Conservation (phyloP, 2,113 vertebrate genomes). For the Myotis brandtii region DNA sequence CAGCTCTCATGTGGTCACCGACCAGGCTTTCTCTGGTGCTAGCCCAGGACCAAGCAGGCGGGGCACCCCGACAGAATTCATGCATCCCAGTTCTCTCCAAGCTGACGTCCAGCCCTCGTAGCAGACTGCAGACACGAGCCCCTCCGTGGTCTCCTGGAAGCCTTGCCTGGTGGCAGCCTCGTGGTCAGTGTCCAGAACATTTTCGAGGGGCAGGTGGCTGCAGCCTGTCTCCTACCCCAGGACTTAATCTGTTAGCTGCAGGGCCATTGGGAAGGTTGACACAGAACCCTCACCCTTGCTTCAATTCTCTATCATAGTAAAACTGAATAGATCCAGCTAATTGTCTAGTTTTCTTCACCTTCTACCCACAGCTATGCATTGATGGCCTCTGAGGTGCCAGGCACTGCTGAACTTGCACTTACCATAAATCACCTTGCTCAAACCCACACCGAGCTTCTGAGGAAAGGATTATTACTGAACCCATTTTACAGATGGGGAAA, state of each 20-base stretch:
- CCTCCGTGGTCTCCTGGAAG: not conserved
- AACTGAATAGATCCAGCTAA: not conserved
- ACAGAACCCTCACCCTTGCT: not conserved
- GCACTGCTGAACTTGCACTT: not conserved
- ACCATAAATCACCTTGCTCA: not conserved
- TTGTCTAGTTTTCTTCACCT: not conserved
- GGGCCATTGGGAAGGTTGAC: fast-evolving
- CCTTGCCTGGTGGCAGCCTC: not conserved
- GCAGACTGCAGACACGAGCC: not conserved
- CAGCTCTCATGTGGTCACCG: not conserved
- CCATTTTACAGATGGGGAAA: not conserved
- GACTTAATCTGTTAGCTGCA: not conserved
- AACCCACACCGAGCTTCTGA: not conserved
- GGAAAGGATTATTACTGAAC: not conserved
- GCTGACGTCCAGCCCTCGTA: not conserved
- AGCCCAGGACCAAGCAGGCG: not conserved
- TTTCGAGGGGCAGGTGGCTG: not conserved
- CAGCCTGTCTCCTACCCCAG: not conserved
- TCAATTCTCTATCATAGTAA: not conserved
- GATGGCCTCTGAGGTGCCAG: too few species aligned
- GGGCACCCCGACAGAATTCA: not conserved
- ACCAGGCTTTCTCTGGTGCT: not conserved
- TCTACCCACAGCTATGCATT: not conserved
- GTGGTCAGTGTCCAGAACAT: fast-evolving
- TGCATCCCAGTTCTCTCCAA: not conserved